Conservation (phyloP, 1,140 invertebrate species). For the Drosophila triauraria region DNA sequence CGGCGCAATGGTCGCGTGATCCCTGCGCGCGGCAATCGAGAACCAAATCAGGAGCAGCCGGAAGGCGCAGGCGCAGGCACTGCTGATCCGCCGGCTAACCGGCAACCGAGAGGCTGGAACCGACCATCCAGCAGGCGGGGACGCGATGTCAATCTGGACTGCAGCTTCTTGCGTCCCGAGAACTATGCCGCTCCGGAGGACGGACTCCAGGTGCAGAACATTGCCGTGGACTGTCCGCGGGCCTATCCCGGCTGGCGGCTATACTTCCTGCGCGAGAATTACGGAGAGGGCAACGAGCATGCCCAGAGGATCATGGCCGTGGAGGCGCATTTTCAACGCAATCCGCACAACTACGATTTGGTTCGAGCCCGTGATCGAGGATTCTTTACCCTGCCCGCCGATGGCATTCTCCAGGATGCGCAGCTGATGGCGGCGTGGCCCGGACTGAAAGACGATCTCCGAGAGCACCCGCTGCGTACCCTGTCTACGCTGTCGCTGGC, state of each 20-base stretch:
- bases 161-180: slow-evolving; percentile 65
- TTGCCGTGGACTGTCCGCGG: slow-evolving; percentile 58
- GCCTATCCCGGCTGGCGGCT: slow-evolving; percentile 88
- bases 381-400: slow-evolving; percentile 86
- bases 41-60: neutral
- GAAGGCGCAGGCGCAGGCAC: neutral
- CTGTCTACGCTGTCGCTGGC: slow-evolving; percentile 88
- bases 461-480: slow-evolving; percentile 86
- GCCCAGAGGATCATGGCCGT: slow-evolving; percentile 85
- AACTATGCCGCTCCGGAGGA: slow-evolving; percentile 75
- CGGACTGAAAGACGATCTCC: slow-evolving; percentile 86
- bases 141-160: slow-evolving; percentile 24
- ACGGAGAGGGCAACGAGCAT: slow-evolving; percentile 78
- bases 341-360: slow-evolving; percentile 79
- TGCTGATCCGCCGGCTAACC: neutral
- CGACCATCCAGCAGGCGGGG: slow-evolving; percentile 3
- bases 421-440: slow-evolving; percentile 86
- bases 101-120: slow-evolving; percentile 56
- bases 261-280: slow-evolving; percentile 87
- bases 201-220: slow-evolving; percentile 49
- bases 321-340: slow-evolving; percentile 79
- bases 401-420: slow-evolving; percentile 85
- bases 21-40: slow-evolving; percentile 58
- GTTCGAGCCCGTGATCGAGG: slow-evolving; percentile 85
- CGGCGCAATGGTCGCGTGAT: slow-evolving; percentile 76